Evolutionary conservation across 2,797 vertebrate species (phyloP), one percentile per base, ranked within the genome.

Genomic region (Remorina albescens): DNA sequence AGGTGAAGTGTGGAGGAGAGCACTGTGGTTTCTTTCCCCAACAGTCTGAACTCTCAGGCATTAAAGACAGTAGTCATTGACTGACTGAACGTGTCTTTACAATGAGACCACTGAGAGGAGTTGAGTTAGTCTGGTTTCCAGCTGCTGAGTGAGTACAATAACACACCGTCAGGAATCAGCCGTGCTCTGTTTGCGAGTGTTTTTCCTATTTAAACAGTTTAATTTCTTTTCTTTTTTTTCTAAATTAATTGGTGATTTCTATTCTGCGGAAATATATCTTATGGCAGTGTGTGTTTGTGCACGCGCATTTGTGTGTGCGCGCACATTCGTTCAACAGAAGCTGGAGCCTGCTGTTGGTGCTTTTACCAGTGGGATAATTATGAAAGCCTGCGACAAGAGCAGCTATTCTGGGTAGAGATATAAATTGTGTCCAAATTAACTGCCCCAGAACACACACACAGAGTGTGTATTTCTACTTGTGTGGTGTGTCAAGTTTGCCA

Each of bases 31-130:
- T 83, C 30, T 75, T 47, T 49, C 64, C n/a, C 44, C 0, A 26
- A 74, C 71, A 54, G 47, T 59, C 26, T 64, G 21, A 75, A 67
- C 64, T 46, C 47, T 71, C 61, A 53, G 76, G 89, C 72, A 78
- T 68, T 80, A 67, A 69, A 83, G 72, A 66, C 80, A 62, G 77
- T 21, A 44, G 71, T 67, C 58, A 49, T 73, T 84, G 85, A 87
- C 75, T 51, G 72, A 75, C 67, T 69, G 4, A 74, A 69, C 36
- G 67, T 25, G 64, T 76, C 58, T 73, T 65, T 25, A 85, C 72
- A 76, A 64, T 56, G 50, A 70, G 71, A 78, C 46, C 37, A 54
- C 2, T 46, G 55, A 83, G 80, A 73, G 59, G 62, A 67, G 65
- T 51, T 37, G 46, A 84, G 62, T 60, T 56, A 41, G 67, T 68